Evolutionary conservation across 2,797 vertebrate genomes (phyloP), one percentile per base, ranked within the genome.

Genomic region (Sebastes itinus): DNA sequence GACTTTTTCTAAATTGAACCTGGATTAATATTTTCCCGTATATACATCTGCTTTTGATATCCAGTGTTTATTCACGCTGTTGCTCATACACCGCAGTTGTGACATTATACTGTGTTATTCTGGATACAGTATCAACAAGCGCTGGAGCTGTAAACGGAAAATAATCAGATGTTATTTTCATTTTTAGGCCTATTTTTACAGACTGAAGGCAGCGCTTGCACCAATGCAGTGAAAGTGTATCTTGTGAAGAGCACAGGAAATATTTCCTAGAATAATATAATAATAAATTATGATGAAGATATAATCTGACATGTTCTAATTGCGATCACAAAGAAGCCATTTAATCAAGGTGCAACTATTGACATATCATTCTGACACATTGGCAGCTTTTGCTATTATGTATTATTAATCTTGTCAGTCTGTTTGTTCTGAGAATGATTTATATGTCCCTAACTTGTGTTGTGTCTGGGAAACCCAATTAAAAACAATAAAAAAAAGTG

Each of bases 11-110:
- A 27, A 80, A 77, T 38, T 81, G 60, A 87, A 75, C 60, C 55
- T 49, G 80, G 81, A 86, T 89, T 79, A 69, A 80, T 80, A 72
- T 89, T 87, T 88, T 75, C 77, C 60, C 13, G 2, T 77, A 62
- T 79, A 59, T 83, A 83, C 85, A 89, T 91, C 84, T 87, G 85
- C 76, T 88, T 85, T 78, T 88, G 77, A 81, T 90, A 83, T 76
- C 28, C 73, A 64, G 7, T 72, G 28, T 85, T 78, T 81, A 76
- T 77, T 87, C 56, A 64, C 42, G 18, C 59, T 69, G 56, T 76
- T 69, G 49, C 76, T 54, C 42, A 61, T 78, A 27, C 20, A 18
- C 56, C 70, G 62, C 75, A 25, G 54, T 55, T 84, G 72, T 89
- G 69, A 80, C 82, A 75, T 77, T 49, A 72, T 33, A 72, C 81